phyloP scores from a whole-genome alignment of 2,113 vertebrate species.

The Dolichotis patagonum region DNA sequence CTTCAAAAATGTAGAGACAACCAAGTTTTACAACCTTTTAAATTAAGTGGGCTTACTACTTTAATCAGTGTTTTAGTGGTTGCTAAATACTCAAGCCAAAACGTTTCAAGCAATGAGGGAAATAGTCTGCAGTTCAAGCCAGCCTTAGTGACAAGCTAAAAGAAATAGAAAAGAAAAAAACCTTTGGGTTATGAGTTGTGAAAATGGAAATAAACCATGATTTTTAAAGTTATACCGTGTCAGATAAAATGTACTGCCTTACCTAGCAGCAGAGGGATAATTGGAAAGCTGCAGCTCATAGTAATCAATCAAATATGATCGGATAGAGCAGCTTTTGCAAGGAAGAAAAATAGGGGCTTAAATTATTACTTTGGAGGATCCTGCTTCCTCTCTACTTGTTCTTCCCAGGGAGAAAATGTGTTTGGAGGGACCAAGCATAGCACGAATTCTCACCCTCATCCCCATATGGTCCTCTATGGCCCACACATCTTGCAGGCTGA shows the following conservation, averaged over 20 bases:
- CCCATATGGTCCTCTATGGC: background rate
- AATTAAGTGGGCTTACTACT: background rate
- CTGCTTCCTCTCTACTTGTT: background rate
- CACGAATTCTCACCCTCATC: background rate
- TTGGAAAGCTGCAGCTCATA: slow-evolving; percentile 73
- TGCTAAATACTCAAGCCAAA: slow-evolving; percentile 8
- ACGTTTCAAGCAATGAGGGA: background rate
- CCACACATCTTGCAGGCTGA: background rate
- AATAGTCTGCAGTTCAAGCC: slow-evolving; percentile 45
- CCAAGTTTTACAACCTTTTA: background rate
- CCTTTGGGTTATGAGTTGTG: background rate
- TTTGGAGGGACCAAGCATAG: rapidly evolving
- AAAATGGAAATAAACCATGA: slow-evolving; percentile 71
- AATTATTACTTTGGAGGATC: slow-evolving; percentile 19
- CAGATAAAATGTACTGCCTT: slow-evolving; percentile 66
- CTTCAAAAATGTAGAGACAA: background rate
- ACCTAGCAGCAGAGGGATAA: slow-evolving; percentile 75
- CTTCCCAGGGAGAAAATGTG: background rate
- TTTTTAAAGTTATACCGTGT: slow-evolving; percentile 27
- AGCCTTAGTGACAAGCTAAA: slow-evolving; percentile 56
- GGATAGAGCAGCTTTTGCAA: slow-evolving; percentile 63
- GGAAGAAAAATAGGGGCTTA: slow-evolving; percentile 41
- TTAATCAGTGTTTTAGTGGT: slow-evolving; percentile 42
- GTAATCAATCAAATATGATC: slow-evolving; percentile 75
- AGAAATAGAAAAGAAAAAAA: background rate